Evolutionary conservation across 1,140 invertebrate genomes (phyloP).

Genomic region (Caenorhabditis tropicalis): DNA sequence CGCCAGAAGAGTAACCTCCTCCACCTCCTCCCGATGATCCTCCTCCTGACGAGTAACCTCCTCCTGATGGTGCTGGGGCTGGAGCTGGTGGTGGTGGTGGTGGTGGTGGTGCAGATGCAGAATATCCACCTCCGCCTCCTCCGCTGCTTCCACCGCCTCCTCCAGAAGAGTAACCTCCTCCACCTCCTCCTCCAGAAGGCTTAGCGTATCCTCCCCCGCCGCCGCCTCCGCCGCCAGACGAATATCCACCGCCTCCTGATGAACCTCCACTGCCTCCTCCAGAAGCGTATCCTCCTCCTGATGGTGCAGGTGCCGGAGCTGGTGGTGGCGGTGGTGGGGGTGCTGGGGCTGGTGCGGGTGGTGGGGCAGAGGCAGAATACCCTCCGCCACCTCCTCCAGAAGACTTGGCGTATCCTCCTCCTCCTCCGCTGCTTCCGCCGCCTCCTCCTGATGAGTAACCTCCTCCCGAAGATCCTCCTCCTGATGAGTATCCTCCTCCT

Average conservation of each 20-base stretch:
- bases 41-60: not conserved
- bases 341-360: not conserved
- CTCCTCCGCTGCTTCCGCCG: not conserved
- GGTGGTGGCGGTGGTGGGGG: not conserved
- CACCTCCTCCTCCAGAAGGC: not conserved
- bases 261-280: not conserved
- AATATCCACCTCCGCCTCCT: not conserved
- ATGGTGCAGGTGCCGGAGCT: not conserved
- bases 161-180: too few relatives aligned
- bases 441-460: not conserved
- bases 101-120: not conserved
- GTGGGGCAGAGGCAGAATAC: not conserved
- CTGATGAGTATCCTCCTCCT: not conserved
- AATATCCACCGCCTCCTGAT: not conserved
- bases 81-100: not conserved
- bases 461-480: not conserved
- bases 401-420: not conserved
- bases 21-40: not conserved
- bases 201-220: not conserved
- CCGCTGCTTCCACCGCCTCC: too few relatives aligned
- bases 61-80: not conserved
- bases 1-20: not conserved
- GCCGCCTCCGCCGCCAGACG: too few relatives aligned
- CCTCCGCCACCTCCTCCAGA: not conserved
- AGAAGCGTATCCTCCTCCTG: not conserved